These are phyloP conservation scores for Epistrophe eligans DNA, from an alignment of 2,888 invertebrate genomes.

Conservation along the genomic window DNA sequence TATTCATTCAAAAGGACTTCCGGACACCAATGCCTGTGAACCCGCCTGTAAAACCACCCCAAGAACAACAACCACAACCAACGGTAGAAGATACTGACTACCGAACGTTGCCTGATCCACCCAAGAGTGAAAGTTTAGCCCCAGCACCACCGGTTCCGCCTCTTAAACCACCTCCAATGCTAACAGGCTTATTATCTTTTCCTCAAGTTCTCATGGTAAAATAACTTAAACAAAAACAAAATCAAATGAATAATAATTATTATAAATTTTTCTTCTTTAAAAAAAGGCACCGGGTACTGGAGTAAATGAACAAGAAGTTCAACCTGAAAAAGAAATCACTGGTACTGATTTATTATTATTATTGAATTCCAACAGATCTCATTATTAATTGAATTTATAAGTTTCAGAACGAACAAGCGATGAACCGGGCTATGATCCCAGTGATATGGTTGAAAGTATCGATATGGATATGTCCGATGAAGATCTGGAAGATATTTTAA, in stretches of 20 bases:
- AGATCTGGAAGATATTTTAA: constrained; percentile 85
- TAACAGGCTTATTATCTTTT: constrained; percentile 60
- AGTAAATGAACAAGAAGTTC: constrained; percentile 17
- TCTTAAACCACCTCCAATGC: constrained; percentile 73
- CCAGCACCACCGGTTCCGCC: constrained; percentile 73
- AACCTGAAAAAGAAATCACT: constrained; percentile 29
- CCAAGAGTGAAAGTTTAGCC: constrained; percentile 64
- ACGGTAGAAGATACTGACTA: constrained; percentile 80
- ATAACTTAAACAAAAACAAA: neutral
- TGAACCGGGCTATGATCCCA: constrained; percentile 83
- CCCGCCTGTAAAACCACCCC: constrained; percentile 37
- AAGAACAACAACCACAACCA: constrained; percentile 4
- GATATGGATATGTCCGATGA: constrained; percentile 96
- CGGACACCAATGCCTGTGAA: constrained; percentile 66
- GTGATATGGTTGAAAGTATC: constrained; percentile 91
- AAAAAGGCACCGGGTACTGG: constrained; percentile 31
- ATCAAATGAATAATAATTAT: neutral
- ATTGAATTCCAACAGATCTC: neutral
- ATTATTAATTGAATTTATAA: constrained; percentile 61
- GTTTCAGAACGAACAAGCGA: constrained; percentile 80
- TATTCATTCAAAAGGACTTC: constrained; percentile 78
- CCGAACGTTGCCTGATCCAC: constrained; percentile 74
- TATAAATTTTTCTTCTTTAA: neutral
- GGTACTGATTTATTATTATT: constrained; percentile 30
- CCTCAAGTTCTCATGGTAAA: constrained; percentile 41